These are phyloP conservation scores for Drosophila imparisetae DNA, from an alignment of 2,888 invertebrate species.

Conservation along the genomic window DNA sequence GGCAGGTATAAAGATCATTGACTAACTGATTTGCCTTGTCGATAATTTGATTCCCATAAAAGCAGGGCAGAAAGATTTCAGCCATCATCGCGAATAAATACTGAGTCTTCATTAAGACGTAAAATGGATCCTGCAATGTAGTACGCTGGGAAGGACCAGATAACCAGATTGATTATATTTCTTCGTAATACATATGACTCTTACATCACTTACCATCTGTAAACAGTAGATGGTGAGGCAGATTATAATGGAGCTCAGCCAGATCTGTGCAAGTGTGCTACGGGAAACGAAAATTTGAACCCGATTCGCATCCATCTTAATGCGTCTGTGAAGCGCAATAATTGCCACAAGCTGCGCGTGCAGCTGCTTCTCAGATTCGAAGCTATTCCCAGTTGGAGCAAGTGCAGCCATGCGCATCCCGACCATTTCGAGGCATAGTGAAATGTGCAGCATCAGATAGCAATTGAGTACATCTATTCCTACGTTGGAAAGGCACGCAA, in stretches of 20 bases:
- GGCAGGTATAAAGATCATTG: slow-evolving; percentile 35
- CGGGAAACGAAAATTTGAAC: slow-evolving; percentile 44
- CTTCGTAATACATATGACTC: no score
- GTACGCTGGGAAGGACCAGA: slow-evolving; percentile 9
- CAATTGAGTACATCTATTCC: slow-evolving; percentile 50
- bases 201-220: slow-evolving; percentile 42
- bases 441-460: slow-evolving; percentile 57
- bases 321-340: slow-evolving; percentile 40
- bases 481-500: slow-evolving; percentile 42
- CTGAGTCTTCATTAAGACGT: slow-evolving; percentile 32
- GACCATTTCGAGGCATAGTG: slow-evolving; percentile 48
- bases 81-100: slow-evolving; percentile 48
- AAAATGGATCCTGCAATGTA: slow-evolving; percentile 25
- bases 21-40: slow-evolving; percentile 32
- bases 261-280: slow-evolving; percentile 49
- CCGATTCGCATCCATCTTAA: slow-evolving; percentile 34
- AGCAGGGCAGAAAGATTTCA: slow-evolving; percentile 55
- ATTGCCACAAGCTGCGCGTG: slow-evolving; percentile 27
- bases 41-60: slow-evolving; percentile 56
- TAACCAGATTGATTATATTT: neutral
- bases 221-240: slow-evolving; percentile 58
- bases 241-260: slow-evolving; percentile 48
- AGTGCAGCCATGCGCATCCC: slow-evolving; percentile 48
- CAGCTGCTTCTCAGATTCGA: slow-evolving; percentile 18
- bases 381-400: neutral